Percentiles rank a stretch among this genome's conserved stretches.
phyloP scores from a whole-genome alignment of 2,797 vertebrate species.

The Crocodylus rhombifer region DNA sequence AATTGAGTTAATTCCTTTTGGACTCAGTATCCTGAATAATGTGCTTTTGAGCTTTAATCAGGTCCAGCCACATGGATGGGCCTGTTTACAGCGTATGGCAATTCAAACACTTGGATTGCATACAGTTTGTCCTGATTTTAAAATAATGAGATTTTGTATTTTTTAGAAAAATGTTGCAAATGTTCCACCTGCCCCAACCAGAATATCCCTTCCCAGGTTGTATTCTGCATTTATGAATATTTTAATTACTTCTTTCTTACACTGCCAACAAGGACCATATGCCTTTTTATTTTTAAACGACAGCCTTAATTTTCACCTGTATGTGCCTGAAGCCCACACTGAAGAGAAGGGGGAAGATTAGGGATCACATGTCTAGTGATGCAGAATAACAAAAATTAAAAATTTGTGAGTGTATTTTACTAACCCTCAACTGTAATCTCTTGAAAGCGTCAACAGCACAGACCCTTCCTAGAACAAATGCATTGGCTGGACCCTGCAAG shows the following conservation, averaged over 20 bases:
- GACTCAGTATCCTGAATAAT: constrained; percentile 54
- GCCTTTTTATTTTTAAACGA: background rate
- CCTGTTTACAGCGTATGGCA: constrained; percentile 59
- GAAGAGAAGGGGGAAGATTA: background rate
- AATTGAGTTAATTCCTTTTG: constrained; percentile 13
- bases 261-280: constrained; percentile 42
- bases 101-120: constrained; percentile 68
- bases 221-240: constrained; percentile 51
- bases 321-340: constrained; percentile 7
- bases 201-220: constrained; percentile 43
- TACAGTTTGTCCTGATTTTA: constrained; percentile 50
- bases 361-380: background rate
- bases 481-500: background rate
- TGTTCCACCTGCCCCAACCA: constrained; percentile 60
- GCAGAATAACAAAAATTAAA: background rate
- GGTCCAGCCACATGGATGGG: constrained; percentile 53
- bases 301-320: constrained; percentile 60
- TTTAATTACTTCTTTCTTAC: constrained; percentile 63
- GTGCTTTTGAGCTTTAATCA: constrained; percentile 51
- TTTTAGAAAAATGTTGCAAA: constrained; percentile 65
- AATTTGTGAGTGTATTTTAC: background rate
- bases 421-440: background rate
- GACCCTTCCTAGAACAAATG: background rate
- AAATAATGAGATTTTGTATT: constrained; percentile 69
- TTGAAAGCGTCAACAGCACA: background rate